Conservation (phyloP, 2,113 vertebrate species). For the Callaeas wilsoni region DNA sequence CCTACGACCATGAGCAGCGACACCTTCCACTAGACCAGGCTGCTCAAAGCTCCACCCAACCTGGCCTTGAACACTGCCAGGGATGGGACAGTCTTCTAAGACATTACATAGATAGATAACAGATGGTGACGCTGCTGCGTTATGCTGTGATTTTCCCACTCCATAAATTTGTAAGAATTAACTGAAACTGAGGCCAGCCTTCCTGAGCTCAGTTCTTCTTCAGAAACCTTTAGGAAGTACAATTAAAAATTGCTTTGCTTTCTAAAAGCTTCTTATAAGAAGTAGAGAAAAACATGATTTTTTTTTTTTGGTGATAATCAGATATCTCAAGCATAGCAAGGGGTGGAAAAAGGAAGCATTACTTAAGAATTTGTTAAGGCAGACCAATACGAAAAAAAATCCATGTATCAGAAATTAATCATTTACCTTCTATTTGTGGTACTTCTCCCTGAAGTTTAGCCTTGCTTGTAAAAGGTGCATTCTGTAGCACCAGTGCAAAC, state of each 20-base stretch:
- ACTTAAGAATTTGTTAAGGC: background rate
- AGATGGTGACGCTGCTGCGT: background rate
- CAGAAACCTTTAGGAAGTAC: background rate
- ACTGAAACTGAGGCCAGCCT: background rate
- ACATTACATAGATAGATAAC: background rate
- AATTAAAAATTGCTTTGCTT: background rate
- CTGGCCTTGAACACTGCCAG: background rate
- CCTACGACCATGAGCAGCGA: background rate
- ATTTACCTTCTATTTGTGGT: slow-evolving; percentile 89
- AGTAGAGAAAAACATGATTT: background rate
- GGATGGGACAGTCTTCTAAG: background rate
- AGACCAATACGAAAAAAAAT: background rate
- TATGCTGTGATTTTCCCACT: background rate
- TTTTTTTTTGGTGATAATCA: background rate
- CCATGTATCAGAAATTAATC: background rate
- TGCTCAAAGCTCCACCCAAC: background rate
- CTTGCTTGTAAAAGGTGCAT: slow-evolving; percentile 91
- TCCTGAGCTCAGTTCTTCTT: background rate
- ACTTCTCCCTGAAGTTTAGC: slow-evolving; percentile 87
- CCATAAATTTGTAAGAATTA: background rate
- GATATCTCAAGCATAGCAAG: background rate
- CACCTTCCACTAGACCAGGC: background rate
- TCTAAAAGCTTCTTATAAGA: background rate
- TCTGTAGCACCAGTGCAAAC: slow-evolving; percentile 91
- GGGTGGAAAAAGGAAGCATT: background rate